Conservation (phyloP, 35 echinoderm and acorn worm genomes). For the Apostichopus californicus region DNA sequence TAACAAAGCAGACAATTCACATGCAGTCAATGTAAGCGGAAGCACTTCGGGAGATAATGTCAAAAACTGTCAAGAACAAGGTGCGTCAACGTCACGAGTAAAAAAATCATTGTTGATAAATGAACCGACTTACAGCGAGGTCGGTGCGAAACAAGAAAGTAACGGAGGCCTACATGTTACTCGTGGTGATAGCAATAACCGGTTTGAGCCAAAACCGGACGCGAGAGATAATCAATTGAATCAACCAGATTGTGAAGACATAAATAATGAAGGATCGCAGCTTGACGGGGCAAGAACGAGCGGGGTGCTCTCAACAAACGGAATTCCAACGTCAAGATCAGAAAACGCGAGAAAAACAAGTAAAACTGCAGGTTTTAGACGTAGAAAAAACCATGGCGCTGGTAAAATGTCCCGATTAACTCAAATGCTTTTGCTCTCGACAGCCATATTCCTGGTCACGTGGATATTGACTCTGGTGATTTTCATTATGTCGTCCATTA, state of each 20-base stretch:
- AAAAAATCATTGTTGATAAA: background rate
- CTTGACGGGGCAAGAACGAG: background rate
- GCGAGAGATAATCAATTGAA: background rate
- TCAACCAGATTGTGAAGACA: background rate
- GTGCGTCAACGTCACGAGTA: background rate
- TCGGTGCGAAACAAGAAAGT: background rate
- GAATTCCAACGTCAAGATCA: background rate
- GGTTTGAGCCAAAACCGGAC: background rate
- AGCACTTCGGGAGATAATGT: background rate
- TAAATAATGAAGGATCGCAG: background rate
- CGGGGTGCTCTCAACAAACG: background rate
- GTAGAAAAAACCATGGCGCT: background rate
- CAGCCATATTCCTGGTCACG: constrained; percentile 6
- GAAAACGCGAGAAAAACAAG: background rate
- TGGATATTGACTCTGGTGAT: constrained; percentile 1
- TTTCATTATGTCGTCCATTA: constrained; percentile 16
- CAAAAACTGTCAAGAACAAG: background rate
- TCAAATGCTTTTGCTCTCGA: constrained; percentile 27
- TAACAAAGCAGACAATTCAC: background rate
- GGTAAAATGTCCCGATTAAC: background rate
- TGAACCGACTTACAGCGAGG: background rate
- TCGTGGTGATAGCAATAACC: background rate
- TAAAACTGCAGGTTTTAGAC: background rate
- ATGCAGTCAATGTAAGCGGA: background rate
- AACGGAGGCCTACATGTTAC: background rate